Evolutionary conservation across 2,888 invertebrate species (phyloP).

Genomic region (Ochropleura plecta): DNA sequence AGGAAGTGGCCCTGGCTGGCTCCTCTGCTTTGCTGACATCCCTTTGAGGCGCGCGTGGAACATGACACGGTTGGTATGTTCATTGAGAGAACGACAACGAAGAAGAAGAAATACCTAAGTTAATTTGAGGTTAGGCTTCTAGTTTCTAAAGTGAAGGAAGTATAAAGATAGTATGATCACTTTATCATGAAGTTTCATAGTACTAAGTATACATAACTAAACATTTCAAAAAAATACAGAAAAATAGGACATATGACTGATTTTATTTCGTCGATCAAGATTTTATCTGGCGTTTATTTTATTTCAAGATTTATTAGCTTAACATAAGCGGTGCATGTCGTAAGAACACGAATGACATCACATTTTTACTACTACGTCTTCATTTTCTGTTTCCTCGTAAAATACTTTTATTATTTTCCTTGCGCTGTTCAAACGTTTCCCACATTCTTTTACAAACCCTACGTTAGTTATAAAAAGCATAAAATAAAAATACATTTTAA

Average conservation of each 20-base stretch:
- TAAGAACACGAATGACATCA: background rate
- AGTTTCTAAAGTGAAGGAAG: background rate
- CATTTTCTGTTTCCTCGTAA: constrained; percentile 9
- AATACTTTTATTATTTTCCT: background rate
- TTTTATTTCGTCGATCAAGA: no score
- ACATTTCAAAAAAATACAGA: no score
- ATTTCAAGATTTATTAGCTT: background rate
- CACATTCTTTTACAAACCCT: background rate
- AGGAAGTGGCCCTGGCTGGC: no score
- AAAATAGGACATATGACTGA: background rate
- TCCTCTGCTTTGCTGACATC: no score
- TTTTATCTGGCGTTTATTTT: background rate
- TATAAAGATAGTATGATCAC: background rate
- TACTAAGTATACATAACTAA: no score
- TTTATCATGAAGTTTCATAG: background rate
- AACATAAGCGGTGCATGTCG: background rate
- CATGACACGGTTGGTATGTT: background rate
- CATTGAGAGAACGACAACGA: background rate
- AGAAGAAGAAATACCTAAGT: background rate
- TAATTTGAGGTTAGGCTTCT: background rate
- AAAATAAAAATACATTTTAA: constrained; percentile 39
- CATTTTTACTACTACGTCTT: constrained; percentile 1
- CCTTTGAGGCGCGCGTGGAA: no score
- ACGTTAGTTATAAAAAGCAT: constrained; percentile 9
- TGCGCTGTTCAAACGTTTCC: background rate